Percentiles rank a stretch among this genome's conserved stretches.
Evolutionary conservation across 2,113 vertebrate genomes (phyloP).

Genomic region (Pangasianodon gigas): DNA sequence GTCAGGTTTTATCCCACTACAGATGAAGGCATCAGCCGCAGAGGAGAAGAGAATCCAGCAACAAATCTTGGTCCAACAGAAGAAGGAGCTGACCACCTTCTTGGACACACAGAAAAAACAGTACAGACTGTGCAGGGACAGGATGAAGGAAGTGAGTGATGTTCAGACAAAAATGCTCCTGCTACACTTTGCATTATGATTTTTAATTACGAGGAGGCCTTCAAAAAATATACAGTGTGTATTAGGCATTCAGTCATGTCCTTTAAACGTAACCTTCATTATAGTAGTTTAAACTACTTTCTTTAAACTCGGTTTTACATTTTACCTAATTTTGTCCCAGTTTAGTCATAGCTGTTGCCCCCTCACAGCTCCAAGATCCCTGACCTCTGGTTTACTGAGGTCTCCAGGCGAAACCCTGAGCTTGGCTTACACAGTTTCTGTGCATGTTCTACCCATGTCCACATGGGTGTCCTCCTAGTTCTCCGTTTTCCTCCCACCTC

Average conservation of each 20-base stretch:
- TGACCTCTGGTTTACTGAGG: background rate
- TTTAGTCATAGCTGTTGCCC: background rate
- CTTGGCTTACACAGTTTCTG: background rate
- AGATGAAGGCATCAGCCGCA: slow-evolving; percentile 88
- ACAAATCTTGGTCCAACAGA: slow-evolving; percentile 97
- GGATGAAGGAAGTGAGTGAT: slow-evolving; percentile 90
- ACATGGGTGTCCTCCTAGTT: background rate
- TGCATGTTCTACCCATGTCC: background rate
- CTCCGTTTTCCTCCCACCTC: background rate
- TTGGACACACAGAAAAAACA: slow-evolving; percentile 99
- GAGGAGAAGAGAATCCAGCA: slow-evolving; percentile 99
- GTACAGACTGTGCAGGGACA: slow-evolving; percentile 99
- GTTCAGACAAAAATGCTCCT: background rate
- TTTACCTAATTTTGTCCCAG: background rate
- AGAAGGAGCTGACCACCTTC: slow-evolving; percentile 98
- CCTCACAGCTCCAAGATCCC: background rate
- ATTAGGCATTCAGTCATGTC: background rate
- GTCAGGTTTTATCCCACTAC: slow-evolving; percentile 12
- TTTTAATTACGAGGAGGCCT: background rate
- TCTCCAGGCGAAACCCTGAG: background rate
- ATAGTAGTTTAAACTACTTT: background rate
- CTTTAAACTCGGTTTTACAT: background rate
- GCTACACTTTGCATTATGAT: background rate
- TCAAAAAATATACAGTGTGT: background rate
- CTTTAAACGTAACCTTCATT: background rate